These are phyloP conservation scores for Drosophila ercepeae DNA, from an alignment of 1,140 invertebrate genomes.

Conservation along the genomic window DNA sequence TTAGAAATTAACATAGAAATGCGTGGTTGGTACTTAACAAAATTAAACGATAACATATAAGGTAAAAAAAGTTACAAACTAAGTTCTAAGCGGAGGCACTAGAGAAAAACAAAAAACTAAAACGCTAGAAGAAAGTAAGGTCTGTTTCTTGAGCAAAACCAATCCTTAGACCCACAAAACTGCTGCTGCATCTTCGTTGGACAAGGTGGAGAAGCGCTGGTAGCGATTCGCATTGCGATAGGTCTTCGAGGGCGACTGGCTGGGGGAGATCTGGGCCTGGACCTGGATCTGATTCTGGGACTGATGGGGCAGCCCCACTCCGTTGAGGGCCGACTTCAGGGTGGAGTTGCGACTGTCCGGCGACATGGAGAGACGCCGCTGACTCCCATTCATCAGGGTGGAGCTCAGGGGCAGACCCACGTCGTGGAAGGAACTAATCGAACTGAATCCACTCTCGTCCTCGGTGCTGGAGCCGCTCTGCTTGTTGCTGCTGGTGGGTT, in stretches of 20 bases:
- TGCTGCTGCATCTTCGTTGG: slow-evolving; percentile 75
- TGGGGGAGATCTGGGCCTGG: slow-evolving; percentile 23
- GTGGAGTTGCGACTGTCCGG: slow-evolving; percentile 76
- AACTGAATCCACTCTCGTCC: slow-evolving; percentile 92
- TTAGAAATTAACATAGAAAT: slow-evolving; percentile 65
- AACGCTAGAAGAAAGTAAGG: not conserved
- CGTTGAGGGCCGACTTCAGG: slow-evolving; percentile 65
- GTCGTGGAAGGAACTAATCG: slow-evolving; percentile 92
- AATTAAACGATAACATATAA: slow-evolving; percentile 27
- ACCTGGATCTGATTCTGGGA: slow-evolving; percentile 34
- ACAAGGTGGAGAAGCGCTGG: slow-evolving; percentile 80
- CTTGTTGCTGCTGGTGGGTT: slow-evolving; percentile 38
- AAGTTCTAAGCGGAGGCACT: slow-evolving; percentile 40
- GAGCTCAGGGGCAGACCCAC: slow-evolving; percentile 87
- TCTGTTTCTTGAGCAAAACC: not conserved
- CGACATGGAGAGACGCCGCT: slow-evolving; percentile 50
- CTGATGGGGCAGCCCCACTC: slow-evolving; percentile 61
- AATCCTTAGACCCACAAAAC: slow-evolving; percentile 73
- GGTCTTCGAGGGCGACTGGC: slow-evolving; percentile 62
- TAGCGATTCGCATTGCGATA: slow-evolving; percentile 76
- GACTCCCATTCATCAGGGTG: slow-evolving; percentile 63
- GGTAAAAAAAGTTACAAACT: slow-evolving; percentile 7
- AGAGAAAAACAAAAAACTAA: slow-evolving; percentile 36
- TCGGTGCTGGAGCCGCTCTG: slow-evolving; percentile 84
- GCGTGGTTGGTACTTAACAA: slow-evolving; percentile 41